phyloP scores from a whole-genome alignment of 2,888 invertebrate genomes.

The Dermolepida albohirtum region DNA sequence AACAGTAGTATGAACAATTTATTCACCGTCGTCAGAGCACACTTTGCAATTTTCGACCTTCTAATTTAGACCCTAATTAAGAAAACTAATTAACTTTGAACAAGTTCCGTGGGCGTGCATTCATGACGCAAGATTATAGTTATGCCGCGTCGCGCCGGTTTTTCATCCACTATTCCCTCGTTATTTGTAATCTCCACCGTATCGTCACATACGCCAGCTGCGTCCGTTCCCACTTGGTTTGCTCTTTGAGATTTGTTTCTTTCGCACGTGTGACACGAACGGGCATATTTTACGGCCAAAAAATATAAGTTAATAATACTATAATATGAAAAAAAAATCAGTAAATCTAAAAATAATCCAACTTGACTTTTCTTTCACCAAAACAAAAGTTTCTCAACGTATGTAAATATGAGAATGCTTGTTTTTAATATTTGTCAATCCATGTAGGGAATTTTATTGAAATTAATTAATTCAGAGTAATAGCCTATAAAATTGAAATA shows the following conservation, averaged over 20 bases:
- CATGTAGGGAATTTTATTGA: too few relatives aligned
- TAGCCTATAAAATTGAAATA: too few relatives aligned
- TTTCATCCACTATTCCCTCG: background rate
- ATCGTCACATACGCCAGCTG: conserved; percentile 15
- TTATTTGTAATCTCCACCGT: conserved; percentile 1
- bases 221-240: conserved; percentile 1
- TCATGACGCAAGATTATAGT: conserved; percentile 21
- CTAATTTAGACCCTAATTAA: conserved; percentile 26
- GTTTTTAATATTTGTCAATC: too few relatives aligned
- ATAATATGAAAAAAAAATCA: background rate
- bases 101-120: conserved; percentile 23
- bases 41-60: conserved; percentile 4
- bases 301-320: conserved; percentile 11
- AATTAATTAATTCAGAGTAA: too few relatives aligned
- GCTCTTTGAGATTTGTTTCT: background rate
- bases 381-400: background rate
- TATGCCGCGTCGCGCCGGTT: background rate
- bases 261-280: conserved; percentile 7
- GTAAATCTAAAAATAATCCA: background rate
- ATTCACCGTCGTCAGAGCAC: background rate
- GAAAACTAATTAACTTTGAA: conserved; percentile 26
- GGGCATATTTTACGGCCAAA: conserved; percentile 15
- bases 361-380: background rate
- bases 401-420: too few relatives aligned
- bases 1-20: conserved; percentile 3